Evolutionary conservation across 2,797 vertebrate species (phyloP), one percentile per base, ranked within the genome.

Genomic region (Molothrus ater): DNA sequence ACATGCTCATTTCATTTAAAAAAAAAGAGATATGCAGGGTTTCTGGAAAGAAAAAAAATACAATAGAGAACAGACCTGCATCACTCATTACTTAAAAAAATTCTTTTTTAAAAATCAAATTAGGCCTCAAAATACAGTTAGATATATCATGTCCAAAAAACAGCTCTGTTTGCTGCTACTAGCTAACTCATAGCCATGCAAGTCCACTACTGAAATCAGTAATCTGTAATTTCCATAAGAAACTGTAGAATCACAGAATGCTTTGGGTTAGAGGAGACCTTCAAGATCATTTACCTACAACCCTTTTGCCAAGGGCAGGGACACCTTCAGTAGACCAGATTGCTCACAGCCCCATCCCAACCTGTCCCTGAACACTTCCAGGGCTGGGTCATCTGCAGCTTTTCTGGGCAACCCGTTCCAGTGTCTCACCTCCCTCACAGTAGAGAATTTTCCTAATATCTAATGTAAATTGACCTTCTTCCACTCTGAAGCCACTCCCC

Each of bases 91-190:
- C 15, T 78, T 74, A 31, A 34, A 57, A 57, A 25, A 60, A 36
- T 7, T 28, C n/a, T 21, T n/a, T 56, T n/a, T 15, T 7, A n/a
- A 6, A 75, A 80, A 79, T 42, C 53, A 42, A 57, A 71, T 28
- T 22, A 80, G 13, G 38, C 12, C 22, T 71, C 53, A 94, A 85
- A 82, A 80, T 32, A 54, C 13, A 42, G 47, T 66, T 63, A 71
- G 43, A 88, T 88, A 56, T 57, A 43, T 15, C 4, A 45, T 1
- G 0, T 20, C 4, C 10, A 54, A 38, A 86, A 56, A 12, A 0
- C 45, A 72, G 42, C 18, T 70, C 68, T 70, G 10, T 70, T 83
- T 83, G 34, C 57, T 78, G 11, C 60, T 66, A 21, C 24, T 32
- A 53, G 16, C 64, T 47, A 69, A 31, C 8, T 66, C 20, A 64